Evolutionary conservation across 1,140 invertebrate genomes (phyloP), one percentile per base, ranked within the genome.

Genomic region (Drosophila quadrilineata): DNA sequence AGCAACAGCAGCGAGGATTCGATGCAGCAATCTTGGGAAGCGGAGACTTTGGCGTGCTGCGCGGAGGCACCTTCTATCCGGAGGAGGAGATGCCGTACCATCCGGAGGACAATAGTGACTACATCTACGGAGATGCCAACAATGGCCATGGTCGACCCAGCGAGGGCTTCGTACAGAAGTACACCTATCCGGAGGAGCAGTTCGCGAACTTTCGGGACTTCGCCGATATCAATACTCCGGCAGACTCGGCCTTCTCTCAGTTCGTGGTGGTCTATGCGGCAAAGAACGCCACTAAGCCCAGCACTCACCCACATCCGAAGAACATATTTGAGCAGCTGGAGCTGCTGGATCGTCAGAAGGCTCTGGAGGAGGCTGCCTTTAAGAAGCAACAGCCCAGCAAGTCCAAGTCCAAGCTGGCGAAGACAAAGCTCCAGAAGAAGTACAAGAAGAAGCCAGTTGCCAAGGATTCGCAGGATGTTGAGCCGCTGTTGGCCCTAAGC

Each of bases 131-230:
- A 2, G 88, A 89, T 36, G 72, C 77, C 1, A 95, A 95, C 72
- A 94, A 94, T 28, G 93, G 93, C 0, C 93, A 93, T 60, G 93
- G 93, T 1, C 90, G 94, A 45, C 93, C 93, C 3, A 77, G 71
- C 5, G 87, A 89, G 38, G 84, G 74, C 3, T 90, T 89, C 17
- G 63, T 89, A 8, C 82, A 87, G 43, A 89, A 89, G 57, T 88
- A 92, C 76, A 93, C 93, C 0, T 92, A 92, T 63, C 93, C 93
- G 28, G 94, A 92, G 74, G 92, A 95, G 71, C 95, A 95, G 76
- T 97, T 97, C 74, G 95, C 95, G 2, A 96, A 96, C 77, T 97
- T 97, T 90, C 92, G 95, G 60, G 96, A 97, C 75, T 97, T 97
- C 76, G 95, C 96, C 0, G 96, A 97, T 71, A 96, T 96, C 19